Evolutionary conservation across 2,797 vertebrate species (phyloP), one percentile per base, ranked within the genome.

Genomic region (Galagoides demidoff): DNA sequence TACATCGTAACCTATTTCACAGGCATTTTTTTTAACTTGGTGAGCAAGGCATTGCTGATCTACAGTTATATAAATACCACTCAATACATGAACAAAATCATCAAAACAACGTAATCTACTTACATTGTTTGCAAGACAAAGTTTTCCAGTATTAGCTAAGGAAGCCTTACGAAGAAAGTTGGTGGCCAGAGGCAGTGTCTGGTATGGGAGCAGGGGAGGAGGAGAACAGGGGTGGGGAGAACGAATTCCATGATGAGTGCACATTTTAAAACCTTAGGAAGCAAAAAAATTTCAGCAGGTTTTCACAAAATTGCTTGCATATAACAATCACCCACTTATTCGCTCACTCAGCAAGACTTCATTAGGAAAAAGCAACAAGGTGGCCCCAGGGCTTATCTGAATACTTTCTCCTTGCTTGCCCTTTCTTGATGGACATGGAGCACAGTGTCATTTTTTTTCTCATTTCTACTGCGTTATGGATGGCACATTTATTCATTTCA

Each of bases 11-110:
- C 29, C 52, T 94, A 31, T 90, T 95, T 93, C 52, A 27, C 66
- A 91, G 88, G 78, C 96, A 55, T 78, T 90, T 68, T 93, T 95
- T 91, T 95, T 70, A 91, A 52, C 14, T 77, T 66, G 7, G 37
- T 83, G 88, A 81, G 73, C 59, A 96, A 96, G 37, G 23, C 34
- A 81, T 70, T 96, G 49, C 23, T 96, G 87, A 97, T 96, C 96
- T 94, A 94, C 93, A 70, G 68, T 89, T 89, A 45, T 55, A 90
- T 94, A 95, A 95, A 95, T 92, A 89, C 37, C 49, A 95, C 76
- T 97, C 37, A 64, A 79, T 7, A 84, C 96, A n/a, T 92, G 59
- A 89, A 88, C 43, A 89, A 85, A 95, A 82, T 73, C 64, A 84
- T 74, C 57, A 77, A 88, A 87, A 92, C 16, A 5, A 79, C 84